Base-by-base conservation (phyloP, 2,797 vertebrate species). In the Bradypodion pumilum region DNA sequence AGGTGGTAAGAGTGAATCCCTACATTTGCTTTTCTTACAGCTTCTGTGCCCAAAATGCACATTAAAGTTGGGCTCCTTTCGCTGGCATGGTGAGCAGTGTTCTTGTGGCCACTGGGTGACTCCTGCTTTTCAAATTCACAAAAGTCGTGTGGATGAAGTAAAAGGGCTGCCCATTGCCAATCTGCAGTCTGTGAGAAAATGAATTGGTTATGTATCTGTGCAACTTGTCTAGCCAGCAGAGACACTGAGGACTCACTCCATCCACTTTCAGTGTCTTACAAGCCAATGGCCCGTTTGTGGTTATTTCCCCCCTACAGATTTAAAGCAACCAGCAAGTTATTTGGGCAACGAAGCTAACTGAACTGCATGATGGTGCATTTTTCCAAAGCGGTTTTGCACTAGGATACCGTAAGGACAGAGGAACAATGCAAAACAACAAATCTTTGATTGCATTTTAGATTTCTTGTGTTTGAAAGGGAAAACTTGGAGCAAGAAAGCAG, bases 71-170 rank as follows among this genome's bases (percentile, higher is more conserved):
- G 98, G 98, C 78, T 98, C 97, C 4, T 99, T 99, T 93, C 98
- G 95, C 89, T 99, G 98, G 98, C 96, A 92, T 19, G 98, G 98
- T 0, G 97, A 97, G 42, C 98, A 96, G 94, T 99, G 98, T 84
- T 99, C 98, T 0, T 99, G 98, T 1, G 98, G 98, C 19, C 95
- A 96, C 66, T 99, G 98, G 98, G 95, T 99, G 86, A 98, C 97
- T 0, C 98, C 98, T 0, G 97, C 98, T 82, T 99, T 99, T 93
- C 98, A 99, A 95, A 95, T 99, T 83, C 98, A 99, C 89, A 97
- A 97, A 89, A 98, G 97, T 78, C 93, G 97, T 87, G 97, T 99
- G 94, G 98, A 99, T 74, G 97, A 98, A 92, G 97, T 96, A 87
- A 97, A 95, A 90, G 90, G 44, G 0, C 86, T 97, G 74, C 91